Base-by-base conservation (phyloP, 2,888 invertebrate species). In the Augiades crinisus region DNA sequence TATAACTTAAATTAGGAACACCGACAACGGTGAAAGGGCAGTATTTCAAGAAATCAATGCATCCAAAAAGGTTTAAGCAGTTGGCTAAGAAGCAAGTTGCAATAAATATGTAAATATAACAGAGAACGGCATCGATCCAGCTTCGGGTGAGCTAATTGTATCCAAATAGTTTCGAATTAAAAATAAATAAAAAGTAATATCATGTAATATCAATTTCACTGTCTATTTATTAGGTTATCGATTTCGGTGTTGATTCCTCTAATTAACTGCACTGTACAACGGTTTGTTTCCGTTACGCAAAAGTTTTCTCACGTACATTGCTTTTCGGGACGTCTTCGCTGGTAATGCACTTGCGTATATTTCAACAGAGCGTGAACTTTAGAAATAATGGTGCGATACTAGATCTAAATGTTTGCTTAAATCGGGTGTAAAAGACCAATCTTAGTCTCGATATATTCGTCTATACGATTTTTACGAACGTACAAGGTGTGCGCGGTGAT, bases 171-270 rank as follows among this genome's bases (percentile, higher is more conserved):
- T 86, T 84, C 84, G 84, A 88, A 88, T 88, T 86, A 83, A 87
- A 80, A 75, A 73, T 76, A 73, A 60, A 57, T 56, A 60, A 53
- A 54, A 59, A 59, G 59, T 73, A 78, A 82, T 83, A 83, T 83
- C 83, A 81, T 81, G 70, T 87, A 81, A 82, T 86, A 88, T 84
- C 87, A 84, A 85, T 83, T 86, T 89, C 88, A 87, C 88, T 89
- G 88, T 89, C 88, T 89, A 87, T 86, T 83, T 82, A 82, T 81
- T 85, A 86, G 82, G 63, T 73, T 78, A 82, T 81, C 78, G 74
- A 84, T 87, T 84, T 87, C 88, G 88, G 87, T 88, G 88, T 89
- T 86, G 86, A 86, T 87, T 89, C 88, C 88, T 87, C 80, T 79
- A 66, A 71, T 60, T 58, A 62, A 68, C 76, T 81, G 81, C 73